Percentiles rank a stretch among this genome's conserved stretches.
Conservation (phyloP, 2,797 vertebrate genomes). For the Anas flavirostris region DNA sequence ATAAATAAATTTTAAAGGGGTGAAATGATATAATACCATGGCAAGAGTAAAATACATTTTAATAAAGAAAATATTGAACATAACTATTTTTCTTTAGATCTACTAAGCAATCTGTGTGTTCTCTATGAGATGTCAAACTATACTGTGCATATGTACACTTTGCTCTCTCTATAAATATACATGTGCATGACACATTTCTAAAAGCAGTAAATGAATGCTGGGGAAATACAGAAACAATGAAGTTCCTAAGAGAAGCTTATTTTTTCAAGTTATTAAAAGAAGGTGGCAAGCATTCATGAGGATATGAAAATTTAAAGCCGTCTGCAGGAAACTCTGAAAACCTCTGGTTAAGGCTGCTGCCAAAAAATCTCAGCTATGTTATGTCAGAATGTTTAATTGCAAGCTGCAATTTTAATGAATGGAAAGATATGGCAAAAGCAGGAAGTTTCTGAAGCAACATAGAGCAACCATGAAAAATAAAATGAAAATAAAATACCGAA, state of each 20-base stretch:
- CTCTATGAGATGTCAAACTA: slow-evolving; percentile 60
- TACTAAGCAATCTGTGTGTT: slow-evolving; percentile 65
- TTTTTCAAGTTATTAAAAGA: slow-evolving; percentile 79
- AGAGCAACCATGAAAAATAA: slow-evolving; percentile 67
- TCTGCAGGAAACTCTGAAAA: slow-evolving; percentile 79
- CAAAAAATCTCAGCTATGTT: slow-evolving; percentile 81
- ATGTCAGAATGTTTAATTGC: slow-evolving; percentile 79
- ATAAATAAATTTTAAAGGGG: slow-evolving; percentile 49
- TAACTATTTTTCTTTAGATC: slow-evolving; percentile 66
- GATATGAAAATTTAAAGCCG: slow-evolving; percentile 75
- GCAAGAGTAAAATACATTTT: slow-evolving; percentile 43
- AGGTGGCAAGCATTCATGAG: slow-evolving; percentile 73
- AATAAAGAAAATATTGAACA: slow-evolving; percentile 63
- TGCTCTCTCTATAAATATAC: slow-evolving; percentile 72
- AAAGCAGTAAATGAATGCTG: slow-evolving; percentile 58
- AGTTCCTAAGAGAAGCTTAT: slow-evolving; percentile 71
- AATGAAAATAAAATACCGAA: slow-evolving; percentile 71
- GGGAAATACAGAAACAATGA: slow-evolving; percentile 70
- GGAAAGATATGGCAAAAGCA: slow-evolving; percentile 75
- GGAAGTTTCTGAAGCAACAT: slow-evolving; percentile 70
- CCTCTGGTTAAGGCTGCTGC: slow-evolving; percentile 72
- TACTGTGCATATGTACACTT: slow-evolving; percentile 49
- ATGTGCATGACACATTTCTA: slow-evolving; percentile 64
- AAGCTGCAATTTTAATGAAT: slow-evolving; percentile 78
- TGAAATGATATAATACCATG: slow-evolving; percentile 21